Evolutionary conservation across 2,797 vertebrate species (phyloP).

Genomic region (Loriculus beryllinus): DNA sequence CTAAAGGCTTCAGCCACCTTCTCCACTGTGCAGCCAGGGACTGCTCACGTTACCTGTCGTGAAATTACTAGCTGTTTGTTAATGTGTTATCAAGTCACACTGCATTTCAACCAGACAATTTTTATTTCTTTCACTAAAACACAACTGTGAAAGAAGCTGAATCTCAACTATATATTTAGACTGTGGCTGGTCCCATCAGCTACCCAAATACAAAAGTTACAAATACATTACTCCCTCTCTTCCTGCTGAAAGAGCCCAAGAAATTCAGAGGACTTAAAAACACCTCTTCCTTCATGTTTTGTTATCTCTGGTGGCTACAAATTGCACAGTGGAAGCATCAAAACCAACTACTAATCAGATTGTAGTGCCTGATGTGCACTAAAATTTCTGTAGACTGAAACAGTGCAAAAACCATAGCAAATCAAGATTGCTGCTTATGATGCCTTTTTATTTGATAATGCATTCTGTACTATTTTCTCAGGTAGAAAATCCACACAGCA

Average conservation of each 20-base stretch:
- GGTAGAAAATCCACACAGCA: neutral
- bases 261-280: neutral
- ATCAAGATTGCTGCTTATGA: neutral
- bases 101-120: neutral
- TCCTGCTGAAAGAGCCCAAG: neutral
- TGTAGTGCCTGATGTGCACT: neutral
- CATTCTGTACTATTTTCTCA: neutral
- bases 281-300: neutral
- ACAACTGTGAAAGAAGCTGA: neutral
- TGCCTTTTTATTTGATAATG: neutral
- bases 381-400: neutral
- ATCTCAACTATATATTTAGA: neutral
- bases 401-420: neutral
- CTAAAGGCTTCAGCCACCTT: neutral
- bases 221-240: neutral
- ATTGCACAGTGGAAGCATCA: neutral
- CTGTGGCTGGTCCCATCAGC: neutral
- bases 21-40: rapidly evolving
- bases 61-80: neutral
- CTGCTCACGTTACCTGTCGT: neutral
- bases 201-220: neutral
- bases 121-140: neutral
- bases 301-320: neutral
- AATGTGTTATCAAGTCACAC: neutral
- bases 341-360: neutral